Percentiles rank a stretch among this genome's conserved stretches.
These are phyloP conservation scores for Apamea crenata DNA, from an alignment of 2,888 invertebrate genomes.

Conservation along the genomic window DNA sequence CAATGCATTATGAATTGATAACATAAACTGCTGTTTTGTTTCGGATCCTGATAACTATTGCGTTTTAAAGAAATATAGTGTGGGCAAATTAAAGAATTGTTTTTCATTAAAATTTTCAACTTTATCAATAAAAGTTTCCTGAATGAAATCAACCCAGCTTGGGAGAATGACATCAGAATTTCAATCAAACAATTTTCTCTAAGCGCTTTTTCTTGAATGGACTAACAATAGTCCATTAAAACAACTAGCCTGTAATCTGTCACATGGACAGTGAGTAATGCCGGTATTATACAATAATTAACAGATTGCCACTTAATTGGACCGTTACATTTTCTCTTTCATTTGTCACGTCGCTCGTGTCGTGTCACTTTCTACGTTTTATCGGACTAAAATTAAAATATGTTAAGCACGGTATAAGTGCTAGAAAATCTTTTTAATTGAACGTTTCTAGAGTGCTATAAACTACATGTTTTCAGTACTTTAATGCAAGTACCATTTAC, in stretches of 20 bases:
- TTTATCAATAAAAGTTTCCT: slow-evolving; percentile 1
- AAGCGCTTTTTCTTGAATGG: slow-evolving; percentile 51
- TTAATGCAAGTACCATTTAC: not conserved
- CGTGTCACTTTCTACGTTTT: slow-evolving; percentile 50
- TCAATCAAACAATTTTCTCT: slow-evolving; percentile 20
- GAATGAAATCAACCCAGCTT: slow-evolving; percentile 2
- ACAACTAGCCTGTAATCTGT: slow-evolving; percentile 52
- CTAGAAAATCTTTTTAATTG: not conserved
- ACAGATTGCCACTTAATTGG: slow-evolving; percentile 55
- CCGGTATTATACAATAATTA: slow-evolving; percentile 59
- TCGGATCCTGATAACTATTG: not conserved
- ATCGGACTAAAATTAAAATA: slow-evolving; percentile 26
- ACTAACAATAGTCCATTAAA: slow-evolving; percentile 45
- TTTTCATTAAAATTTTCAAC: not conserved
- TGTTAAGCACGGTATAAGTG: not conserved
- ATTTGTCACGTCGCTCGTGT: slow-evolving; percentile 52
- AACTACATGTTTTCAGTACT: not conserved
- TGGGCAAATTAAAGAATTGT: not conserved
- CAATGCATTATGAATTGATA: slow-evolving; percentile 14
- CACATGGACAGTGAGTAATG: slow-evolving; percentile 59
- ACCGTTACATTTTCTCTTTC: slow-evolving; percentile 59
- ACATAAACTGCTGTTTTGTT: slow-evolving; percentile 23
- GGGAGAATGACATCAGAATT: slow-evolving; percentile 4
- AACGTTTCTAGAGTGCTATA: not conserved
- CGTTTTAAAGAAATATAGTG: not conserved